Percentiles rank a stretch among this genome's conserved stretches.
phyloP scores from a whole-genome alignment of 2,888 invertebrate genomes.

The Julus scanicus region DNA sequence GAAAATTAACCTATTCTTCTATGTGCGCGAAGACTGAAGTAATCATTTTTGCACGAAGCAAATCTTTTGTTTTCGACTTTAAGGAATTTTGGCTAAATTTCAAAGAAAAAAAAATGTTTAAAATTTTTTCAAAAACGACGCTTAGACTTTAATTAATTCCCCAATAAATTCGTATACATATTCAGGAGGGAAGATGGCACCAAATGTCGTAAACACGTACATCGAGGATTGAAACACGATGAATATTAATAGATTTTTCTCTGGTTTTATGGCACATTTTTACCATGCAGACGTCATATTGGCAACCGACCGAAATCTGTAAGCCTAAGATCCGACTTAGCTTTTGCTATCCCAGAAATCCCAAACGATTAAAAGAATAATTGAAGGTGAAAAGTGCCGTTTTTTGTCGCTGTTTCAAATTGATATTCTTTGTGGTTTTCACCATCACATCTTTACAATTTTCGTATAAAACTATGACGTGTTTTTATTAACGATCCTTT shows the following conservation, averaged over 20 bases:
- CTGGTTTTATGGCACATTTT: conserved; percentile 9
- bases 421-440: no score
- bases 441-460: no score
- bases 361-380: not conserved
- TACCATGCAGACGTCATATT: not conserved
- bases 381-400: not conserved
- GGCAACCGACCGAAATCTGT: not conserved
- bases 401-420: no score
- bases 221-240: not conserved
- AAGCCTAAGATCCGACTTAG: not conserved
- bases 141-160: not conserved
- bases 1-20: not conserved
- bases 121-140: not conserved
- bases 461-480: no score
- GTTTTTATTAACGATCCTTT: no score
- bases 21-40: not conserved
- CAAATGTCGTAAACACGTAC: conserved; percentile 4
- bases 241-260: conserved; percentile 10
- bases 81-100: conserved; percentile 27
- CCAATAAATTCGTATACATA: not conserved
- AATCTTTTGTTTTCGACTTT: not conserved
- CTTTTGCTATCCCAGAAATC: not conserved
- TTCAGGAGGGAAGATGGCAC: not conserved
- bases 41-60: not conserved
- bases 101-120: not conserved